A percentile compares a stretch with the other conserved stretches of the same genome.
Conservation (phyloP, 2,888 invertebrate genomes). For the Lordiphosa andalusiaca region DNA sequence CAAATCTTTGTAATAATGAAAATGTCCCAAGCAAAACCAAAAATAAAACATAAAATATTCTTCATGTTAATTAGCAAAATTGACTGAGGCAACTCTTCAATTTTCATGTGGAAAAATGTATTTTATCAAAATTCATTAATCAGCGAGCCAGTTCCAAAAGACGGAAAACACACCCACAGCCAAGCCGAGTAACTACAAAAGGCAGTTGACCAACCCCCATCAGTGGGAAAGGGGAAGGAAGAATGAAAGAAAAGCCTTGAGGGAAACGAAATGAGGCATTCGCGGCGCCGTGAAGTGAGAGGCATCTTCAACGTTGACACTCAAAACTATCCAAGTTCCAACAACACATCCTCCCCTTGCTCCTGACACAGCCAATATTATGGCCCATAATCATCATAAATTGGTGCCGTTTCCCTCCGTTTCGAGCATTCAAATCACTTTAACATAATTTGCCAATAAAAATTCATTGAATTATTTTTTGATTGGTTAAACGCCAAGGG, state of each 20-base stretch:
- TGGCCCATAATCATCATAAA: slow-evolving; percentile 23
- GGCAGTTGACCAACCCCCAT: too few species aligned
- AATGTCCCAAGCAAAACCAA: slow-evolving; percentile 39
- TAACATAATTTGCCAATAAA: slow-evolving; percentile 70
- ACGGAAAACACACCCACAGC: not conserved
- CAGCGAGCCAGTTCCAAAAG: slow-evolving; percentile 36
- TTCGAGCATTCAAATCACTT: slow-evolving; percentile 65
- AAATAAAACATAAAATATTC: slow-evolving; percentile 16
- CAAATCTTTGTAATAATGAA: slow-evolving; percentile 66
- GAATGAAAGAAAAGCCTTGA: too few species aligned
- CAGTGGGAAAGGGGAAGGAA: too few species aligned
- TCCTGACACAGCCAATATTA: slow-evolving; percentile 9
- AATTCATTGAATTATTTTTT: slow-evolving; percentile 71
- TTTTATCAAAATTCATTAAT: slow-evolving; percentile 67
- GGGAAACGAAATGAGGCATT: too few species aligned
- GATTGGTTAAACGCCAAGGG: slow-evolving; percentile 57
- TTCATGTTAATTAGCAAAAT: slow-evolving; percentile 67
- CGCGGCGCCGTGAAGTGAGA: too few species aligned
- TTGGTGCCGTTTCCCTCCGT: slow-evolving; percentile 26
- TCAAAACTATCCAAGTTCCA: not conserved
- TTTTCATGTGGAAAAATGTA: slow-evolving; percentile 21
- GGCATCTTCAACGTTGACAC: too few species aligned
- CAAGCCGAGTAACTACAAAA: too few species aligned
- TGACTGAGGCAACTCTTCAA: slow-evolving; percentile 12
- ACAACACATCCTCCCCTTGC: not conserved